phyloP scores from a whole-genome alignment of 2,888 invertebrate species.

The Stenchaetothrips biformis region DNA sequence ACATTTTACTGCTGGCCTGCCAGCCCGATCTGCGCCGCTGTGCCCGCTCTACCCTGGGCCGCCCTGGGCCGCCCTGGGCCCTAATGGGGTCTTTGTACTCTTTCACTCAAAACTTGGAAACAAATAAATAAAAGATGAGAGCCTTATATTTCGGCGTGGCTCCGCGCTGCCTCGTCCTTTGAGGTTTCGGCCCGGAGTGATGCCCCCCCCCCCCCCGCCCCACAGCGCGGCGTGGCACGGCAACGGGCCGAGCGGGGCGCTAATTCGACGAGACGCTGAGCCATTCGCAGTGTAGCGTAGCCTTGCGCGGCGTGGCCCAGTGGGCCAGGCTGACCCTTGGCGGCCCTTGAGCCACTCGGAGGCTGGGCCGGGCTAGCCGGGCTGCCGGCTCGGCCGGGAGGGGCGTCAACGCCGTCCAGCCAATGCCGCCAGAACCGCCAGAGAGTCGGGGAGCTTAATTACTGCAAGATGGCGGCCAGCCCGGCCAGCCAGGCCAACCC shows the following conservation, averaged over 20 bases:
- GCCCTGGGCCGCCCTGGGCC: not conserved
- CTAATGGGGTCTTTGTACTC: conserved; percentile 24
- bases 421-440: not conserved
- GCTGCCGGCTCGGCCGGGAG: too few relatives aligned
- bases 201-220: not conserved
- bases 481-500: not conserved
- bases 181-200: conserved; percentile 12
- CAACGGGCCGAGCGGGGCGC: not conserved
- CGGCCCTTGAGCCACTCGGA: too few relatives aligned
- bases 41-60: not conserved
- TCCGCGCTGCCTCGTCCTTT: not conserved
- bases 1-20: conserved; percentile 5
- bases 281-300: not conserved
- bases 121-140: conserved; percentile 25
- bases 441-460: not conserved
- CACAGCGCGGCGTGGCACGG: too few relatives aligned
- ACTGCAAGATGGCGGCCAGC: not conserved
- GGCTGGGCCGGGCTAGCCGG: too few relatives aligned
- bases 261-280: not conserved
- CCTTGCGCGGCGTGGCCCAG: not conserved
- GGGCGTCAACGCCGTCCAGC: too few relatives aligned
- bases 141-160: not conserved
- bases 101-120: conserved; percentile 24
- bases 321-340: too few relatives aligned
- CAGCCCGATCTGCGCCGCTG: not conserved